Conservation (phyloP, 1,140 invertebrate genomes). For the Bilobella aurantiaca region DNA sequence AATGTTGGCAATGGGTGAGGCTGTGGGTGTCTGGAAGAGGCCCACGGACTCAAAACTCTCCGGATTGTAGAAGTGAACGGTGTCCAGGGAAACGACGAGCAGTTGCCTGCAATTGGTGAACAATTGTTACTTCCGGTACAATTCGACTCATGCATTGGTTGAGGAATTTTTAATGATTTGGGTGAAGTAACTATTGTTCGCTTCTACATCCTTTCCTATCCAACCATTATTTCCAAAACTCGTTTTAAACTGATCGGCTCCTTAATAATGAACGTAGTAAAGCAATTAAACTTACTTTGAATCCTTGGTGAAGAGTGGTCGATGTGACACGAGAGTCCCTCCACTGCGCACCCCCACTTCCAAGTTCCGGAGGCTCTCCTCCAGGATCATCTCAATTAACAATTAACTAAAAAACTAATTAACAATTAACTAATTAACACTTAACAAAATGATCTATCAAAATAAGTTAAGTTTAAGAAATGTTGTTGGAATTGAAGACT, state of each 20-base stretch:
- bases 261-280: slow-evolving; percentile 1
- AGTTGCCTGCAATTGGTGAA: neutral
- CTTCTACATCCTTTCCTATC: too few relatives aligned
- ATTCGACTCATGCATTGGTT: too few relatives aligned
- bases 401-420: neutral
- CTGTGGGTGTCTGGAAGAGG: slow-evolving; percentile 16
- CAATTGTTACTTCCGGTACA: too few relatives aligned
- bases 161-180: too few relatives aligned
- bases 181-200: too few relatives aligned
- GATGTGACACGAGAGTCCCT: slow-evolving; percentile 50
- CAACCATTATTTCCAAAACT: too few relatives aligned
- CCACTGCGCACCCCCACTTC: slow-evolving; percentile 44
- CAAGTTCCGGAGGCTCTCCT: slow-evolving; percentile 30
- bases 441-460: too few relatives aligned
- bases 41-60: slow-evolving; percentile 2
- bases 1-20: slow-evolving; percentile 22
- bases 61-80: slow-evolving; percentile 18
- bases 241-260: too few relatives aligned
- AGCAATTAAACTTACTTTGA: slow-evolving; percentile 55
- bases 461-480: too few relatives aligned
- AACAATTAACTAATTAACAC: too few relatives aligned
- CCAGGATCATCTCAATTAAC: slow-evolving; percentile 20
- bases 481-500: too few relatives aligned
- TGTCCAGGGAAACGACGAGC: slow-evolving; percentile 6
- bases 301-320: slow-evolving; percentile 51